These are phyloP conservation scores for Pharmacophagus antenor DNA, from an alignment of 2,888 invertebrate species.

Conservation along the genomic window DNA sequence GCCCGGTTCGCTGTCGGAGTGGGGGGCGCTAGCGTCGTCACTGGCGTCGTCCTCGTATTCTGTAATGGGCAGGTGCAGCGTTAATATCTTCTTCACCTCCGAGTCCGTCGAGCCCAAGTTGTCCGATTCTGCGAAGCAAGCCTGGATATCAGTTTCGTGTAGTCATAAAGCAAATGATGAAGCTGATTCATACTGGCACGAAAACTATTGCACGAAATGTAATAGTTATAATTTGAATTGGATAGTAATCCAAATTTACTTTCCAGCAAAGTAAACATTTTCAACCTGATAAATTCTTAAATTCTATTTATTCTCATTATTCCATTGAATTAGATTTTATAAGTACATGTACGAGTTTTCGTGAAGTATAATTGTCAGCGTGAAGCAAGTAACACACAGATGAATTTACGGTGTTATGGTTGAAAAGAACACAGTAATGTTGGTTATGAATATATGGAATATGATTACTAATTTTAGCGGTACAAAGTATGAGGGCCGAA, in stretches of 20 bases:
- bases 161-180: slow-evolving; percentile 34
- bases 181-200: slow-evolving; percentile 38
- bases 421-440: slow-evolving; percentile 34
- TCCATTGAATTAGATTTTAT: background rate
- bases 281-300: slow-evolving; percentile 1
- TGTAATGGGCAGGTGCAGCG: slow-evolving; percentile 95
- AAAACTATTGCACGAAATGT: slow-evolving; percentile 28
- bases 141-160: slow-evolving; percentile 22
- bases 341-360: slow-evolving; percentile 34
- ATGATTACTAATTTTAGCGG: slow-evolving; percentile 10
- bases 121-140: slow-evolving; percentile 88
- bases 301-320: background rate
- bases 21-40: slow-evolving; percentile 82
- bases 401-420: slow-evolving; percentile 33
- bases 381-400: slow-evolving; percentile 42
- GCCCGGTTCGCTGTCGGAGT: slow-evolving; percentile 73
- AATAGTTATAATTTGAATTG: background rate
- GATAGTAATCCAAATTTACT: background rate
- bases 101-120: slow-evolving; percentile 97
- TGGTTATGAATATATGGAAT: slow-evolving; percentile 8
- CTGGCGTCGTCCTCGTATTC: slow-evolving; percentile 94
- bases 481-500: slow-evolving; percentile 9
- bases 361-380: slow-evolving; percentile 39
- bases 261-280: background rate
- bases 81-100: slow-evolving; percentile 95